phyloP scores from a whole-genome alignment of 2,797 vertebrate genomes.

The Malurus leucopterus region DNA sequence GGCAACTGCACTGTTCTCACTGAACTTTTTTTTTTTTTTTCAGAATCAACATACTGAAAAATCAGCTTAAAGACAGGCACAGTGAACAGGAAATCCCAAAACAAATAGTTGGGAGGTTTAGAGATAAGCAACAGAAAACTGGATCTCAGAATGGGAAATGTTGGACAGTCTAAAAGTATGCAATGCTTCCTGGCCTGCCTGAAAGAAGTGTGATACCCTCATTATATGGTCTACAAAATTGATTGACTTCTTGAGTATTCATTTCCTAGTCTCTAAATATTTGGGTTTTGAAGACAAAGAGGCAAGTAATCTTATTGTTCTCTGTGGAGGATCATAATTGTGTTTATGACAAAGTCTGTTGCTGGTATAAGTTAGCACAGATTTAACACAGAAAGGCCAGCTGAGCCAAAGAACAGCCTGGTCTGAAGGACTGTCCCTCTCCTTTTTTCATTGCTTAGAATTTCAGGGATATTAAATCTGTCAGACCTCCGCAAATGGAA shows the following conservation, averaged over 20 bases:
- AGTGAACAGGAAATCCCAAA: constrained; percentile 24
- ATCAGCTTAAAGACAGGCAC: neutral
- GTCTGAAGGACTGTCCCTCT: neutral
- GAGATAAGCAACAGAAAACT: constrained; percentile 27
- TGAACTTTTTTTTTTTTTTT: neutral
- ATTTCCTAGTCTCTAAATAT: constrained; percentile 26
- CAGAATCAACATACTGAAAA: neutral
- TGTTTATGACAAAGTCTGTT: neutral
- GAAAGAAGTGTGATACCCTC: neutral
- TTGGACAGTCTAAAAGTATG: neutral
- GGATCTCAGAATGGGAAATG: constrained; percentile 13
- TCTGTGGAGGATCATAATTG: neutral
- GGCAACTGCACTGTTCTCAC: neutral
- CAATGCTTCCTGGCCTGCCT: constrained; percentile 9
- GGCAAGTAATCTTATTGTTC: neutral
- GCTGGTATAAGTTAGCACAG: neutral
- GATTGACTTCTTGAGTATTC: neutral
- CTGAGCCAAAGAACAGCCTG: neutral
- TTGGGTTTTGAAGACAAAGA: neutral
- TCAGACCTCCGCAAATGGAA: neutral
- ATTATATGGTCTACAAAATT: neutral
- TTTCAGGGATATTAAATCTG: neutral
- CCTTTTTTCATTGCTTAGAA: neutral
- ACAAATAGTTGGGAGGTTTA: neutral
- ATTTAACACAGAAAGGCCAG: neutral